A percentile compares a stretch with the other conserved stretches of the same genome.
These are phyloP conservation scores for Panulirus ornatus DNA, from an alignment of 1,140 invertebrate genomes.

Conservation along the genomic window DNA sequence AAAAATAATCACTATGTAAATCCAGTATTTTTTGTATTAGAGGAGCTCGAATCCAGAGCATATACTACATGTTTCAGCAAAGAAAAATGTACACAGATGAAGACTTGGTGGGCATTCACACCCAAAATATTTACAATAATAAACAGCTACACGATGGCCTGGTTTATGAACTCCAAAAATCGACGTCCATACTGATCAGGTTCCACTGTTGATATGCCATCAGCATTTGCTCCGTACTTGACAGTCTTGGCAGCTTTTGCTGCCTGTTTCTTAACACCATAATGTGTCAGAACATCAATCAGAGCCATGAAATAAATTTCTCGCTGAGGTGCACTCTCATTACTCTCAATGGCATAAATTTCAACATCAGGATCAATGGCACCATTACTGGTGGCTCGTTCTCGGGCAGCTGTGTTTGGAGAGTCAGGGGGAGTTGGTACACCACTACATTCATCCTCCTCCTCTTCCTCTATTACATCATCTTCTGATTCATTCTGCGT, in stretches of 20 bases:
- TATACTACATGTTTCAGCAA: conserved; percentile 6
- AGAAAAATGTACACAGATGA: not conserved
- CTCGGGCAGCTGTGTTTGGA: conserved; percentile 83
- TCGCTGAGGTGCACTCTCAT: conserved; percentile 80
- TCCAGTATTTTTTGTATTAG: not conserved
- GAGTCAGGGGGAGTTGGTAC: conserved; percentile 91
- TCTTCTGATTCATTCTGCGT: conserved; percentile 65
- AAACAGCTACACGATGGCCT: conserved; percentile 88
- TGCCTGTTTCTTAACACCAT: conserved; percentile 97
- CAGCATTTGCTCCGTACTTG: conserved; percentile 98
- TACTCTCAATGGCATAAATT: conserved; percentile 94
- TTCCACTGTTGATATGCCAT: conserved; percentile 97
- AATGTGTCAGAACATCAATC: conserved; percentile 99
- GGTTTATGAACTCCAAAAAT: conserved; percentile 98
- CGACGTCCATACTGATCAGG: conserved; percentile 99
- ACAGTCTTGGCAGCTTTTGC: conserved; percentile 97
- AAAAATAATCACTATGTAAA: not conserved
- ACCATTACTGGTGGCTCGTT: conserved; percentile 84
- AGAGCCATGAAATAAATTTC: conserved; percentile 99
- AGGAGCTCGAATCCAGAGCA: not conserved
- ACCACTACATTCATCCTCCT: conserved; percentile 78
- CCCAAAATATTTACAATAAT: not conserved
- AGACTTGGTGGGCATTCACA: not conserved
- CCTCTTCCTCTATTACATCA: conserved; percentile 77
- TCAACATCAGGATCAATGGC: conserved; percentile 96